Conservation (phyloP, 2,888 invertebrate species). For the Tetrapedia diversipes region DNA sequence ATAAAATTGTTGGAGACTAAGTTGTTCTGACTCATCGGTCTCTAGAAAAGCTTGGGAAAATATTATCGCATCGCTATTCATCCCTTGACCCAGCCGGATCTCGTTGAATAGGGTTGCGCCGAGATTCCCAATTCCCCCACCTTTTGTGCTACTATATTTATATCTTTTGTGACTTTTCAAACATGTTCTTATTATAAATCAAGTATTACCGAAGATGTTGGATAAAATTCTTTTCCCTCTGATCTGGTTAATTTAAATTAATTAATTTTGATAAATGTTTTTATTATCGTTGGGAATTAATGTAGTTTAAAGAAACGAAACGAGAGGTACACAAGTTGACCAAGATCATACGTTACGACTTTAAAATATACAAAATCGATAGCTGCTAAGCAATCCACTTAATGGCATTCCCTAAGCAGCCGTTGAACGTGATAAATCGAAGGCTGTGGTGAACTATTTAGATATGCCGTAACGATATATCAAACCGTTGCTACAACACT, state of each 20-base stretch:
- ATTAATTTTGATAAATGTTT: neutral
- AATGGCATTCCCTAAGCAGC: conserved; percentile 69
- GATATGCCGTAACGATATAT: conserved; percentile 56
- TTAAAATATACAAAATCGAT: conserved; percentile 65
- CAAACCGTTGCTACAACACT: conserved; percentile 25
- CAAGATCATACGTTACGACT: conserved; percentile 57
- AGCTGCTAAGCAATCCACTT: conserved; percentile 67
- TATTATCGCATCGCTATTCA: conserved; percentile 21
- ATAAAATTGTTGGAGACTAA: neutral
- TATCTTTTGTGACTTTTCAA: neutral
- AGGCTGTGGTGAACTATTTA: conserved; percentile 64
- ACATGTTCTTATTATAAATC: neutral
- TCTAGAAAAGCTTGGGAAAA: conserved; percentile 12
- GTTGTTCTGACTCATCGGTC: conserved; percentile 14
- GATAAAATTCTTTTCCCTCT: neutral
- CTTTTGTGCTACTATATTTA: neutral
- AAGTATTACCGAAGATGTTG: no score
- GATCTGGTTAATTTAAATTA: neutral
- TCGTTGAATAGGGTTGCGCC: neutral
- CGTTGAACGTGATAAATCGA: conserved; percentile 68
- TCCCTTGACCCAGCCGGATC: neutral
- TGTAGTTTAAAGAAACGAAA: neutral
- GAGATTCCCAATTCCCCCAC: neutral
- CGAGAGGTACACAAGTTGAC: conserved; percentile 46
- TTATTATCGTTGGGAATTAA: conserved; percentile 1